A percentile compares a stretch with the other conserved stretches of the same genome.
Evolutionary conservation across 2,797 vertebrate species (phyloP).

Genomic region (Caiman crocodilus): DNA sequence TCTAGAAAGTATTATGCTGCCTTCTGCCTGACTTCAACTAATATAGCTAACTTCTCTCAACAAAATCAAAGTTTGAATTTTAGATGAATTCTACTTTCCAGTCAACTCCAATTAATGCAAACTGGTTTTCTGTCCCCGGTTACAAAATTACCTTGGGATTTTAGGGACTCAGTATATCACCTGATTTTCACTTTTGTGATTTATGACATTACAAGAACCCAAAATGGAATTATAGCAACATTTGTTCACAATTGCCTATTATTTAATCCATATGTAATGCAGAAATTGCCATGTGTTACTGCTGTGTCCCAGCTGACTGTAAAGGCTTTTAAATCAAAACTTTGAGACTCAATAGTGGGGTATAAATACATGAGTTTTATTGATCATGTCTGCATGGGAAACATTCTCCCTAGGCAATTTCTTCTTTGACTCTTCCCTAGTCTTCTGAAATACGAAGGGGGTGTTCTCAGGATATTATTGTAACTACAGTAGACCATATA

Average conservation of each 20-base stretch:
- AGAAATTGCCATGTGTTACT: conserved; percentile 25
- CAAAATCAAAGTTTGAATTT: not conserved
- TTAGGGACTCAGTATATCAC: not conserved
- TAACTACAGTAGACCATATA: conserved; percentile 42
- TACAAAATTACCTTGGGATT: conserved; percentile 24
- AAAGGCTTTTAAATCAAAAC: conserved; percentile 42
- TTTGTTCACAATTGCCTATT: not conserved
- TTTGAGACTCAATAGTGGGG: not conserved
- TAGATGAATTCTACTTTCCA: conserved; percentile 12
- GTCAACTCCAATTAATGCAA: not conserved
- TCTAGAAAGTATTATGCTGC: no score
- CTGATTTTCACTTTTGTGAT: conserved; percentile 1
- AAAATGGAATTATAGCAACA: not conserved
- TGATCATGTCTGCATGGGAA: conserved; percentile 18
- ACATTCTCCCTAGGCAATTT: not conserved
- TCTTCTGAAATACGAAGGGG: conserved; percentile 32
- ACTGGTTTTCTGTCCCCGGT: not conserved
- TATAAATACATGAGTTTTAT: not conserved
- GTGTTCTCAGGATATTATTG: conserved; percentile 12
- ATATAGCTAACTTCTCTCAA: no score
- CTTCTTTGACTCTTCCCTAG: conserved; percentile 40
- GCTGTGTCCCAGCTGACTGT: not conserved
- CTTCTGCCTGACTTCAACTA: no score
- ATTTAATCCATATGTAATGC: conserved; percentile 32
- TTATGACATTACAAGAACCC: conserved; percentile 32